These are phyloP conservation scores for Phaenicophaeus curvirostris DNA, from an alignment of 2,797 vertebrate genomes.

Conservation along the genomic window DNA sequence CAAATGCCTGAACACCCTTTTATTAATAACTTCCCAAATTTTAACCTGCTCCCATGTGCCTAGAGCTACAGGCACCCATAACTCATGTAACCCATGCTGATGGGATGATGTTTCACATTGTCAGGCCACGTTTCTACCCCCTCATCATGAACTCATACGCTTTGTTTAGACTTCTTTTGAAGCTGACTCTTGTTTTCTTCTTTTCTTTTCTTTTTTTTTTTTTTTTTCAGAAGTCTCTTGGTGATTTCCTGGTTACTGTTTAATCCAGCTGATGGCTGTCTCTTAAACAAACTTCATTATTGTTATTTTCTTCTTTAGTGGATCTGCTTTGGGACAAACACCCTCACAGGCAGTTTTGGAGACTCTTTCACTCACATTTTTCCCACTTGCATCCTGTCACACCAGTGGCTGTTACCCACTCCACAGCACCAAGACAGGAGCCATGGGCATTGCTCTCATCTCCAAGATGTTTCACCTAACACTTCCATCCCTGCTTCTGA, in stretches of 20 bases:
- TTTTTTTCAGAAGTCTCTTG: background rate
- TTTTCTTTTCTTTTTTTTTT: too few relatives aligned
- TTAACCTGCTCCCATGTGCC: background rate
- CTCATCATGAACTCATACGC: background rate
- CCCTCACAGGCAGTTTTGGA: background rate
- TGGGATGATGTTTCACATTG: accelerated
- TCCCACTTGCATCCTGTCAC: background rate
- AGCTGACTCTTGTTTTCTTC: background rate
- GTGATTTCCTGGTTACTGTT: slow-evolving; percentile 61
- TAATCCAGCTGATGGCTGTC: slow-evolving; percentile 24
- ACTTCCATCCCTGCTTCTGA: background rate
- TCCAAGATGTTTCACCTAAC: background rate
- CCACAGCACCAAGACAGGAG: accelerated
- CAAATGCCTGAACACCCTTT: background rate
- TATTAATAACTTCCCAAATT: background rate
- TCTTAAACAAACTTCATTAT: slow-evolving; percentile 27
- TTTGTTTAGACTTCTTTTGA: slow-evolving; percentile 16
- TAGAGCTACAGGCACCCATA: background rate
- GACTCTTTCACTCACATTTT: background rate
- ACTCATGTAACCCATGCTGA: accelerated
- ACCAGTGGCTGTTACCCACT: background rate
- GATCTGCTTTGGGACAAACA: background rate
- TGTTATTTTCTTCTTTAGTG: background rate
- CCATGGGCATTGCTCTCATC: accelerated
- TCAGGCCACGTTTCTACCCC: background rate